Evolutionary conservation across 2,797 vertebrate species (phyloP).

Genomic region (Vespertilio murinus): DNA sequence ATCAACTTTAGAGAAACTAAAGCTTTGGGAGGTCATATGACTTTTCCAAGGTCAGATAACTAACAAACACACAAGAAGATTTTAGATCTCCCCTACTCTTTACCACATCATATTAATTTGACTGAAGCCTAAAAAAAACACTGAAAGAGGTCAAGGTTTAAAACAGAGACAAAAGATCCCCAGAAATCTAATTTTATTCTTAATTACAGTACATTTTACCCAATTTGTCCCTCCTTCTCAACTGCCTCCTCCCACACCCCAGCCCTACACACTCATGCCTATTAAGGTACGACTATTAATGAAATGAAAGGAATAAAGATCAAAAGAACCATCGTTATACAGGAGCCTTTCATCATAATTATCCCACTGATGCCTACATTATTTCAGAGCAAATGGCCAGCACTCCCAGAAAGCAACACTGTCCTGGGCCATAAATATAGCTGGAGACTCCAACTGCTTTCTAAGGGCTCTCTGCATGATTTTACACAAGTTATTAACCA

Average conservation of each 20-base stretch:
- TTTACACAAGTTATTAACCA: neutral
- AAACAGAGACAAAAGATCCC: neutral
- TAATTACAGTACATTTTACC: constrained; percentile 29
- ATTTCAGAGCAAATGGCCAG: neutral
- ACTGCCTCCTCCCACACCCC: neutral
- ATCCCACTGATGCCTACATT: neutral
- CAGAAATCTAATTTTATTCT: constrained; percentile 1
- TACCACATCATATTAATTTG: neutral
- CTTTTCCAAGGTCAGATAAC: neutral
- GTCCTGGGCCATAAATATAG: neutral
- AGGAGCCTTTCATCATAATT: constrained; percentile 27
- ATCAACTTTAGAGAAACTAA: neutral
- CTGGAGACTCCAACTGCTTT: neutral
- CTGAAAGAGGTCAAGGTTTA: constrained; percentile 3
- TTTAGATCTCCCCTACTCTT: neutral
- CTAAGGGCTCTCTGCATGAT: neutral
- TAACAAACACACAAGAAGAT: neutral
- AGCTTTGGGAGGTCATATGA: neutral
- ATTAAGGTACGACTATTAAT: neutral
- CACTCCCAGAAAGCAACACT: neutral
- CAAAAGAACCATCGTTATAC: neutral
- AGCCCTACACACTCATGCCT: neutral
- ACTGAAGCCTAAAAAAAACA: neutral
- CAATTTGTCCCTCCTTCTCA: neutral
- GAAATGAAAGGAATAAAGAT: constrained; percentile 51